Conservation (phyloP, 2,888 invertebrate species). For the Drosophila koepferae region DNA sequence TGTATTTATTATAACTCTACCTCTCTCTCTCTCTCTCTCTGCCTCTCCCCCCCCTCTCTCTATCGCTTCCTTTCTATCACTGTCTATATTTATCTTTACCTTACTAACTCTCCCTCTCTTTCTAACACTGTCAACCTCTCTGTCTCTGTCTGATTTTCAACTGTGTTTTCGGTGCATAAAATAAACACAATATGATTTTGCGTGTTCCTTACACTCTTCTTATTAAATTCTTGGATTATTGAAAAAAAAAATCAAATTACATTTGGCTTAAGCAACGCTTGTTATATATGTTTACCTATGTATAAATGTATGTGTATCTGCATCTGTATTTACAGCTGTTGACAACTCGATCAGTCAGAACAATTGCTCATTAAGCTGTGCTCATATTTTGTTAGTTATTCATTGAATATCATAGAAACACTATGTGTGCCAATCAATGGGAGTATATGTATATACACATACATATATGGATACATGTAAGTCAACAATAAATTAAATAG, state of each 20-base stretch:
- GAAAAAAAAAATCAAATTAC: not conserved
- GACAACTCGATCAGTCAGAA: not conserved
- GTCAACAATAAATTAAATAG: too few relatives aligned
- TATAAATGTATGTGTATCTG: not conserved
- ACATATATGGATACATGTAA: too few relatives aligned
- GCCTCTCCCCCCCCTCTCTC: not conserved
- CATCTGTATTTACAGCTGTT: not conserved
- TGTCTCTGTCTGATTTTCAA: not conserved
- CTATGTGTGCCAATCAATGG: not conserved
- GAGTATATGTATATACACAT: not conserved
- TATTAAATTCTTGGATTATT: not conserved
- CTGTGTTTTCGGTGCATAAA: not conserved
- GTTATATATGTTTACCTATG: slow-evolving; percentile 6
- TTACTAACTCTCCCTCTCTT: not conserved
- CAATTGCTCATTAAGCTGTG: not conserved
- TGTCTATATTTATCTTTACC: not conserved
- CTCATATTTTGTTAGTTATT: not conserved
- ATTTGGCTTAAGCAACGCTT: slow-evolving; percentile 7
- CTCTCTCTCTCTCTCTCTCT: not conserved
- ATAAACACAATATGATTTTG: not conserved
- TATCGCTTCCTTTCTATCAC: not conserved
- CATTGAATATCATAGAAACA: not conserved
- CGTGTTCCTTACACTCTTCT: not conserved
- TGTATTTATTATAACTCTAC: too few relatives aligned
- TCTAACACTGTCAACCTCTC: not conserved